phyloP scores from a whole-genome alignment of 2,113 vertebrate species.

The Sylvietta virens region DNA sequence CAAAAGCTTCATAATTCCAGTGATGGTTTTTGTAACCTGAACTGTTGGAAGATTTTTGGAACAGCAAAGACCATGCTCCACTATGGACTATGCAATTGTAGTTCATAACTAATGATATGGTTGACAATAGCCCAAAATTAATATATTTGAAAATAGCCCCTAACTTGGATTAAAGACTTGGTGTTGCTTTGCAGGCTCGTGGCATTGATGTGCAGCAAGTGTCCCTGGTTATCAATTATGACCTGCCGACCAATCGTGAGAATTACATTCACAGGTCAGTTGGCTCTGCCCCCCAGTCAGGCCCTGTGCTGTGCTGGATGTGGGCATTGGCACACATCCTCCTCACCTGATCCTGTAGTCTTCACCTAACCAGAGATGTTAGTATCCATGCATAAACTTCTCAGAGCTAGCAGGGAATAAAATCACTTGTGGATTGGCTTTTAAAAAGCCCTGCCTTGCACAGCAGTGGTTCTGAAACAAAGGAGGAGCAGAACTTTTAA shows the following conservation, averaged over 20 bases:
- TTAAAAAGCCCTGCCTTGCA: background rate
- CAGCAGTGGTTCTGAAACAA: background rate
- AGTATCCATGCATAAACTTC: background rate
- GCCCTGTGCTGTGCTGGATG: background rate
- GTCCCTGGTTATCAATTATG: slow-evolving; percentile 97
- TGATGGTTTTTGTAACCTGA: slow-evolving; percentile 71
- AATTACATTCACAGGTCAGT: slow-evolving; percentile 98
- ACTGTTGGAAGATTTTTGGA: slow-evolving; percentile 73
- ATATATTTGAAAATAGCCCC: fast-evolving
- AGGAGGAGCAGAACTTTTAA: background rate
- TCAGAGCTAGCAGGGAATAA: background rate
- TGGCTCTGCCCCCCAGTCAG: background rate
- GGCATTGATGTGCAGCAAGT: slow-evolving; percentile 99
- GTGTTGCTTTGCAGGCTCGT: slow-evolving; percentile 81
- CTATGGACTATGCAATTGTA: slow-evolving; percentile 77
- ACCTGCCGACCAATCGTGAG: slow-evolving; percentile 98
- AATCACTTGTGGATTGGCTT: background rate
- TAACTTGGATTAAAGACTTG: background rate
- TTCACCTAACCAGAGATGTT: background rate
- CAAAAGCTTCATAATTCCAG: slow-evolving; percentile 61
- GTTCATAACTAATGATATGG: slow-evolving; percentile 77
- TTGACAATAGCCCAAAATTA: slow-evolving; percentile 54
- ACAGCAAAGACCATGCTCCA: slow-evolving; percentile 82
- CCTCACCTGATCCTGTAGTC: background rate
- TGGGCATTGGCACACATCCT: background rate